A percentile compares a stretch with the other conserved stretches of the same genome.
These are phyloP conservation scores for Caenorhabditis panamensis DNA, from an alignment of 2,888 invertebrate species.

Conservation along the genomic window DNA sequence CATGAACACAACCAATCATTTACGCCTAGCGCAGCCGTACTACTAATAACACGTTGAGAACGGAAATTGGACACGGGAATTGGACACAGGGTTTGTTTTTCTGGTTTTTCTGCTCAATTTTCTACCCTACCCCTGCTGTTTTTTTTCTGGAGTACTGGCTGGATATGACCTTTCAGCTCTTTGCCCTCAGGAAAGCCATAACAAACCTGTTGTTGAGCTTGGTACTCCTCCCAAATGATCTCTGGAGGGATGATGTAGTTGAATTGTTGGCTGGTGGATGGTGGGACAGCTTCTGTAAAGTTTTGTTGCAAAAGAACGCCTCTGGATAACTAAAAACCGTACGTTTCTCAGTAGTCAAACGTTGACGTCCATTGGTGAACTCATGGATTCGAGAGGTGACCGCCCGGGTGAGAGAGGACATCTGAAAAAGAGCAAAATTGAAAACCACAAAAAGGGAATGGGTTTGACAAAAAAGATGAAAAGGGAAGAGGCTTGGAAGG, in stretches of 20 bases:
- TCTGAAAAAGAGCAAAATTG: slow-evolving; percentile 9
- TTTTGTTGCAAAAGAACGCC: neutral
- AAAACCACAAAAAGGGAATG: neutral
- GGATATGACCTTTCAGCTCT: slow-evolving; percentile 3
- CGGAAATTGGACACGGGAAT: neutral
- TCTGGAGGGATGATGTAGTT: slow-evolving; percentile 61
- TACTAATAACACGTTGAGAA: slow-evolving; percentile 1
- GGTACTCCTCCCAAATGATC: slow-evolving; percentile 64
- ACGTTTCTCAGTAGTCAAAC: slow-evolving; percentile 56
- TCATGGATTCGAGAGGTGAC: slow-evolving; percentile 60
- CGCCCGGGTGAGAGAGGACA: slow-evolving; percentile 62
- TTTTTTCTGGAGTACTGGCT: too few relatives aligned
- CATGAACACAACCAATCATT: too few relatives aligned
- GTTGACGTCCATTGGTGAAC: slow-evolving; percentile 56
- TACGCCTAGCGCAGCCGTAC: neutral
- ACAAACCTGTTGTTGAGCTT: slow-evolving; percentile 42
- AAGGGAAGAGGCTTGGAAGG: neutral
- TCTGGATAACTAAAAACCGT: neutral
- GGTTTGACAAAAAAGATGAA: neutral
- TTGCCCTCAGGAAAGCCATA: neutral
- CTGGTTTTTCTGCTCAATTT: neutral
- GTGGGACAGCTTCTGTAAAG: slow-evolving; percentile 34
- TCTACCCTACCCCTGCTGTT: too few relatives aligned
- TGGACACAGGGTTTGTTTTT: slow-evolving; percentile 15
- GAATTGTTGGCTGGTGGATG: slow-evolving; percentile 47